These are phyloP conservation scores for Acholoe squamosa DNA, from an alignment of 2,888 invertebrate genomes.

Conservation along the genomic window DNA sequence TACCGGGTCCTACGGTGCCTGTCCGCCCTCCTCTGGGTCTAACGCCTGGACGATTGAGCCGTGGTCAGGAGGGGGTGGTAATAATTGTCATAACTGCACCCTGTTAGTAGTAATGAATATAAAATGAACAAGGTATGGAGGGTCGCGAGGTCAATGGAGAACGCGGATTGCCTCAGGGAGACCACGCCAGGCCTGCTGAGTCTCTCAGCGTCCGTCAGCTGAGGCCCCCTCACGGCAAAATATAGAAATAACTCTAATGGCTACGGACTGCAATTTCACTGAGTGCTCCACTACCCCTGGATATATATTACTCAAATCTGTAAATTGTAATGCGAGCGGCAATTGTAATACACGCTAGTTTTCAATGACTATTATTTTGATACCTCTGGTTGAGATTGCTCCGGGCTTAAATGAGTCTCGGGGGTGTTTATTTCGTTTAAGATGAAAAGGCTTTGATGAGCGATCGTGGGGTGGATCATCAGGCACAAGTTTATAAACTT, in stretches of 20 bases:
- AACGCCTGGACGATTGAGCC: neutral
- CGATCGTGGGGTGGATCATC: too few species aligned
- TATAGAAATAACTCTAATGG: slow-evolving; percentile 25
- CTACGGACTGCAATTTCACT: too few species aligned
- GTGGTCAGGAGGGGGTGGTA: neutral
- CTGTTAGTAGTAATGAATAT: neutral
- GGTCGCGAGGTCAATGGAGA: neutral
- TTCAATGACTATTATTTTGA: too few species aligned
- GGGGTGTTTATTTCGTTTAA: too few species aligned
- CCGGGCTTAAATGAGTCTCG: too few species aligned
- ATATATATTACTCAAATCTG: too few species aligned
- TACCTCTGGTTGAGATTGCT: too few species aligned
- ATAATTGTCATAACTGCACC: slow-evolving; percentile 30
- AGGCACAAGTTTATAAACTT: too few species aligned
- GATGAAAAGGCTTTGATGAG: too few species aligned
- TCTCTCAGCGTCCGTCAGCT: slow-evolving; percentile 18
- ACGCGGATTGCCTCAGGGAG: neutral
- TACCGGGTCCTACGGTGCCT: neutral
- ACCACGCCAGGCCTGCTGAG: neutral
- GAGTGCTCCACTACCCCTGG: too few species aligned
- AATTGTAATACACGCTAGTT: too few species aligned
- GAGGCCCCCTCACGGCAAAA: neutral
- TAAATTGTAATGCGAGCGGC: too few species aligned
- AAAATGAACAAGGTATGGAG: neutral
- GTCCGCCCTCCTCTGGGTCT: neutral